phyloP scores from a whole-genome alignment of 92 coral and sea anemone genomes.

The Palythoa heliodiscus region DNA sequence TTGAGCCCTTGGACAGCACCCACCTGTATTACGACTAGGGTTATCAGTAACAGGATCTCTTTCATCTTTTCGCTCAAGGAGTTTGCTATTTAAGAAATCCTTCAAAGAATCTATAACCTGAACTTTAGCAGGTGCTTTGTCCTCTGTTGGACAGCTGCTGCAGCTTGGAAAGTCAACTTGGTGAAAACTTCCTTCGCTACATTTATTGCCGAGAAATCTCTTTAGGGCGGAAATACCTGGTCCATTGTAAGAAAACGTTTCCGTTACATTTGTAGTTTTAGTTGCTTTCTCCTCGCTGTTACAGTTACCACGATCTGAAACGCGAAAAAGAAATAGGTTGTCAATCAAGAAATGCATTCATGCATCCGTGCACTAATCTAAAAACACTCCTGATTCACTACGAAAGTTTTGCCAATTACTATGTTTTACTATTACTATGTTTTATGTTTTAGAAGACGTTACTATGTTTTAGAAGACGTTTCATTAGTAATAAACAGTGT shows the following conservation, averaged over 20 bases:
- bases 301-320: not conserved
- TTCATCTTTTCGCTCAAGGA: not conserved
- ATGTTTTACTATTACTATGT: no score
- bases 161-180: not conserved
- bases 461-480: no score
- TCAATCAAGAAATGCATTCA: no score
- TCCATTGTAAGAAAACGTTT: not conserved
- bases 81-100: conserved; percentile 11
- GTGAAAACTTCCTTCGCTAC: not conserved
- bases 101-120: conserved; percentile 23
- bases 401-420: no score
- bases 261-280: not conserved
- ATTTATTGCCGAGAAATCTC: conserved; percentile 24
- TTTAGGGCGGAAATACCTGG: conserved; percentile 23
- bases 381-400: no score
- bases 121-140: not conserved
- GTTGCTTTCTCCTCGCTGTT: not conserved
- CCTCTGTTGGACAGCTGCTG: not conserved
- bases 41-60: not conserved
- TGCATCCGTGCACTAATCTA: no score
- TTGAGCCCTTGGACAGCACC: not conserved
- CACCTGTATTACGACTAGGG: not conserved
- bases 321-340: not conserved
- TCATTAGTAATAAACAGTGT: no score
- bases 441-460: no score